These are phyloP conservation scores for Aphrophora alni DNA, from an alignment of 2,888 invertebrate species.

Conservation along the genomic window DNA sequence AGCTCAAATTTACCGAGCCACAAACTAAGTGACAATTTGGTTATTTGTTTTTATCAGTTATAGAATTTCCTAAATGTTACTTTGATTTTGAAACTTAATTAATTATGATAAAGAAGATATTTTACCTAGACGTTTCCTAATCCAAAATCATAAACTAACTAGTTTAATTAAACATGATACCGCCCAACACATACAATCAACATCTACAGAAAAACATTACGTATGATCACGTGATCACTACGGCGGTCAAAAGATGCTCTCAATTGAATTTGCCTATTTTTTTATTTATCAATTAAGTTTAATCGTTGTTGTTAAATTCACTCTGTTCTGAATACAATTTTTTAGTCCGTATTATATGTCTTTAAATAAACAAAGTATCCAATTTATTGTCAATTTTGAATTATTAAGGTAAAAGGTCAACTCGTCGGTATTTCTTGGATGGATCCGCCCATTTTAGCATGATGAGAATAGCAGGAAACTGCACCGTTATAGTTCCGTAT, in stretches of 20 bases:
- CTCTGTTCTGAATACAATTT: no score
- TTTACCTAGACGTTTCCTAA: background rate
- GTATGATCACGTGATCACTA: slow-evolving; percentile 18
- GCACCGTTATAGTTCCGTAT: background rate
- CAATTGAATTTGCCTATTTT: no score
- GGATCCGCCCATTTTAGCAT: background rate
- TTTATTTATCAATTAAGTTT: no score
- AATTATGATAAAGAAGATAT: background rate
- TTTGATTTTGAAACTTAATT: background rate
- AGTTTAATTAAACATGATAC: slow-evolving; percentile 23
- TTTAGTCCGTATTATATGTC: no score
- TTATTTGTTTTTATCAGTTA: no score
- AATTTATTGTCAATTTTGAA: background rate
- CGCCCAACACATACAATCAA: slow-evolving; percentile 25
- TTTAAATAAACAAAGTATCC: no score
- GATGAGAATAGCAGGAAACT: background rate
- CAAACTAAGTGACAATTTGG: background rate
- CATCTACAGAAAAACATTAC: slow-evolving; percentile 27
- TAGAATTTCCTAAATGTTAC: no score
- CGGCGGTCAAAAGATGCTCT: background rate
- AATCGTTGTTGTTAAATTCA: no score
- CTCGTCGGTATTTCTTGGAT: background rate
- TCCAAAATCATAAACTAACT: slow-evolving; percentile 2
- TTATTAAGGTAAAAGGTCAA: background rate
- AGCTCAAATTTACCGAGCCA: background rate